phyloP scores from a whole-genome alignment of 2,113 vertebrate genomes.

The Otus sunia region DNA sequence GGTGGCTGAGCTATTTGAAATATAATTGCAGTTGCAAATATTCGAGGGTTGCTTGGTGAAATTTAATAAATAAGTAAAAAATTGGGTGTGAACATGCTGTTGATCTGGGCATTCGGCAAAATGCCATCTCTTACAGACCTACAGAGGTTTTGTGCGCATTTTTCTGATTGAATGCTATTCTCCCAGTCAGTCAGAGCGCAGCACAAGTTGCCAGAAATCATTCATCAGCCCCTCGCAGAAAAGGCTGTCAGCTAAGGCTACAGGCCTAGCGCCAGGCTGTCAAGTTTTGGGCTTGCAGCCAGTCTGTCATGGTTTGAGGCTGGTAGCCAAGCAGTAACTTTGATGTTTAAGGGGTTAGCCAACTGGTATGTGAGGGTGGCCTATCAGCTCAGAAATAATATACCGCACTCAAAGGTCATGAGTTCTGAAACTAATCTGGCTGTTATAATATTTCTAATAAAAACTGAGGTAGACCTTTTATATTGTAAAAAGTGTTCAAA shows the following conservation, averaged over 20 bases:
- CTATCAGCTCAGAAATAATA: conserved; percentile 83
- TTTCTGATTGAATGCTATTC: conserved; percentile 55
- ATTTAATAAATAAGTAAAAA: neutral
- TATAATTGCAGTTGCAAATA: neutral
- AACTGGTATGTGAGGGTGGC: conserved; percentile 89
- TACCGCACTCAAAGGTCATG: conserved; percentile 80
- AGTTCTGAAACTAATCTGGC: conserved; percentile 76
- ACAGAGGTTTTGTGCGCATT: conserved; percentile 11
- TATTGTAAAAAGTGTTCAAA: conserved; percentile 74
- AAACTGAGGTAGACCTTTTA: conserved; percentile 75
- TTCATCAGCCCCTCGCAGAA: conserved; percentile 86
- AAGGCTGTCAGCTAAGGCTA: conserved; percentile 84
- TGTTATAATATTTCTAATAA: conserved; percentile 75
- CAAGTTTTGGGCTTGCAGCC: conserved; percentile 85
- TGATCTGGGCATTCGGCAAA: neutral
- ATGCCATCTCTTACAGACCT: neutral
- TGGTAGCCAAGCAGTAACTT: conserved; percentile 89
- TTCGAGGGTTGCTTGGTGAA: neutral
- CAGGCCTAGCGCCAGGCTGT: conserved; percentile 86
- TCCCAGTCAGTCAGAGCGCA: conserved; percentile 60
- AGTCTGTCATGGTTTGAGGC: conserved; percentile 92
- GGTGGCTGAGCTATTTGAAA: neutral
- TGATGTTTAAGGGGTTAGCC: conserved; percentile 90
- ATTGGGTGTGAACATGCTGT: neutral
- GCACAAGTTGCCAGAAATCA: conserved; percentile 81